These are phyloP conservation scores for Pteromalus puparum DNA, from an alignment of 1,140 invertebrate genomes.

Conservation along the genomic window DNA sequence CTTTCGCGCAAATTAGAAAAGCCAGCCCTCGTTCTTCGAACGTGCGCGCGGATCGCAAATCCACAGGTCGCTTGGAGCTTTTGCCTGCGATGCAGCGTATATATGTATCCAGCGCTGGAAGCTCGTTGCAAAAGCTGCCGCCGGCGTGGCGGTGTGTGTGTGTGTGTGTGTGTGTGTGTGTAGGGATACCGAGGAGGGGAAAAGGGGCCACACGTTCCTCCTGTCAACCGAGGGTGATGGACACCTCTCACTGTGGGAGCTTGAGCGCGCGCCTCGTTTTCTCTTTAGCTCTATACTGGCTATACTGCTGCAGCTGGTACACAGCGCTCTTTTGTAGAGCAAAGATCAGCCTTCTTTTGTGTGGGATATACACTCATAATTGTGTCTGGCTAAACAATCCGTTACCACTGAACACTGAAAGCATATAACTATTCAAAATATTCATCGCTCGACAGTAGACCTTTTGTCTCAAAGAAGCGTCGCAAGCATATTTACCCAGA, in stretches of 20 bases:
- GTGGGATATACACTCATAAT: too few species aligned
- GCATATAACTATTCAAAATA: too few species aligned
- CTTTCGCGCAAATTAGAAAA: too few species aligned
- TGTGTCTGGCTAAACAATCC: too few species aligned
- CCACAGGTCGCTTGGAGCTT: background rate
- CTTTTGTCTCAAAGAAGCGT: too few species aligned
- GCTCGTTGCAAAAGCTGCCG: conserved; percentile 55
- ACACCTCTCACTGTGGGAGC: conserved; percentile 73
- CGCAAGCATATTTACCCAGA: too few species aligned
- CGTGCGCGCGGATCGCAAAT: background rate
- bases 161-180: background rate
- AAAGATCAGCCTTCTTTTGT: background rate
- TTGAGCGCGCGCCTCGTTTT: background rate
- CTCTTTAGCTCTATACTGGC: background rate
- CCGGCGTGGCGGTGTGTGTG: conserved; percentile 41
- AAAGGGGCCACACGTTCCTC: conserved; percentile 69
- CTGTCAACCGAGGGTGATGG: conserved; percentile 74
- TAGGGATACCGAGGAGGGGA: conserved; percentile 41
- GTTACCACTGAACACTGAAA: too few species aligned
- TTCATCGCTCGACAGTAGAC: too few species aligned
- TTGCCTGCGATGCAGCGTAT: background rate
- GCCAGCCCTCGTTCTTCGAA: background rate
- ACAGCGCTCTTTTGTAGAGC: background rate
- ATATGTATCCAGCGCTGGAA: conserved; percentile 54
- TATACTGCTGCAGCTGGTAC: too few species aligned